phyloP scores from a whole-genome alignment of 2,113 vertebrate genomes.

The Pteropus alecto region DNA sequence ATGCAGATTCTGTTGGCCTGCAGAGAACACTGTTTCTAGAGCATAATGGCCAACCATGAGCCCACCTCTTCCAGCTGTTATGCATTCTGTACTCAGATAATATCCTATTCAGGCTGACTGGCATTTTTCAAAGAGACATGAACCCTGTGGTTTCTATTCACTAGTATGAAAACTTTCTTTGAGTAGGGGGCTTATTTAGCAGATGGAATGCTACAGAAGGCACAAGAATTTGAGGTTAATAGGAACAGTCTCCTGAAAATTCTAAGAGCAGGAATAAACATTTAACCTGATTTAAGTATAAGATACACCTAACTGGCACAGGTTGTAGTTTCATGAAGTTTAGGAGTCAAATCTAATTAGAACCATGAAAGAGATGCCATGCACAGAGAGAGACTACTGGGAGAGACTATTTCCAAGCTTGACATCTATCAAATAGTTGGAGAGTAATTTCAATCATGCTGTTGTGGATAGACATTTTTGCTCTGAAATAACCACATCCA shows the following conservation, averaged over 20 bases:
- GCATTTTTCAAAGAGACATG: not conserved
- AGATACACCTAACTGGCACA: not conserved
- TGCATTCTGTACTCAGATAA: not conserved
- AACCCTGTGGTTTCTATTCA: not conserved
- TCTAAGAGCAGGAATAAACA: conserved; percentile 21
- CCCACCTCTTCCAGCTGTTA: not conserved
- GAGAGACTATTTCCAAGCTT: not conserved
- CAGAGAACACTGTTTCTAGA: not conserved
- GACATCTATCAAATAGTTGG: not conserved
- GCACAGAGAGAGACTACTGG: not conserved
- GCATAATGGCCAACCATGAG: not conserved
- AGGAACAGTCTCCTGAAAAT: not conserved
- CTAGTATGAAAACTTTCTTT: not conserved
- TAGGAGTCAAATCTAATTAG: not conserved
- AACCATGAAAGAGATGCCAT: not conserved
- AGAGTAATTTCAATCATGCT: not conserved
- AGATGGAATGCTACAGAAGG: not conserved
- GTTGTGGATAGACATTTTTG: not conserved
- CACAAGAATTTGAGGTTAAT: not conserved
- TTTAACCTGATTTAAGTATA: conserved; percentile 7
- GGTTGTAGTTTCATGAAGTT: not conserved
- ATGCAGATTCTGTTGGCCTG: not conserved
- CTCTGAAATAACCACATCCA: not conserved
- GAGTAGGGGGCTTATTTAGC: not conserved
- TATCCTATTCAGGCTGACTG: not conserved